These are phyloP conservation scores for Podocnemis expansa DNA, from an alignment of 2,113 vertebrate genomes.

Conservation along the genomic window DNA sequence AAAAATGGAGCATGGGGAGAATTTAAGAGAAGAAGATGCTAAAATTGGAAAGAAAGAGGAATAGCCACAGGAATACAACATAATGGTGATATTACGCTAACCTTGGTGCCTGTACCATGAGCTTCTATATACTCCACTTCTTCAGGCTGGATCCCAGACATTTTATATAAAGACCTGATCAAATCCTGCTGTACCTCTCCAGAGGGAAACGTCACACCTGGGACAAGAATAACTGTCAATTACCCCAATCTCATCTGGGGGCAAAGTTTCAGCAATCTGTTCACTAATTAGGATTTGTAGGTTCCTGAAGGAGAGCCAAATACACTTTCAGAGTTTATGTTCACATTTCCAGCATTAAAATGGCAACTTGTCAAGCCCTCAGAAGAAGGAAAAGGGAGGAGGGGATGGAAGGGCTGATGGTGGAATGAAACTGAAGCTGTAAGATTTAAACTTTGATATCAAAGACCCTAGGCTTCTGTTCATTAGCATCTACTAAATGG, in stretches of 20 bases:
- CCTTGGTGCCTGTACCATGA: slow-evolving; percentile 97
- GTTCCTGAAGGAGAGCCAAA: neutral
- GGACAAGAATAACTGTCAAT: neutral
- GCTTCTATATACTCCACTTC: slow-evolving; percentile 94
- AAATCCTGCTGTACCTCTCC: slow-evolving; percentile 88
- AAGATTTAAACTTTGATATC: neutral
- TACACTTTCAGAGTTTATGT: neutral
- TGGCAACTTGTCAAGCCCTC: neutral
- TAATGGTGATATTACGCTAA: slow-evolving; percentile 51
- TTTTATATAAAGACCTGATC: slow-evolving; percentile 82
- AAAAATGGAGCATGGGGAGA: neutral
- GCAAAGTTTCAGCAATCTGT: neutral
- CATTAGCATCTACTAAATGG: neutral
- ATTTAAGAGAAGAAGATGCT: neutral
- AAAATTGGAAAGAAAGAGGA: rapidly evolving
- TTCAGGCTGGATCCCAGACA: slow-evolving; percentile 75
- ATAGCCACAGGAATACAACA: neutral
- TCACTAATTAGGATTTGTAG: neutral
- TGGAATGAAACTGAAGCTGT: neutral
- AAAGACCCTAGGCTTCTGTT: neutral
- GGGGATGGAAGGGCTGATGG: no score
- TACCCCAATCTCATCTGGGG: neutral
- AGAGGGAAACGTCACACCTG: slow-evolving; percentile 95
- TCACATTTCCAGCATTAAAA: neutral
- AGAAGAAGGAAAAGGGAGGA: neutral